Conservation (phyloP, 2,888 invertebrate species). For the Sarcophaga carnaria region DNA sequence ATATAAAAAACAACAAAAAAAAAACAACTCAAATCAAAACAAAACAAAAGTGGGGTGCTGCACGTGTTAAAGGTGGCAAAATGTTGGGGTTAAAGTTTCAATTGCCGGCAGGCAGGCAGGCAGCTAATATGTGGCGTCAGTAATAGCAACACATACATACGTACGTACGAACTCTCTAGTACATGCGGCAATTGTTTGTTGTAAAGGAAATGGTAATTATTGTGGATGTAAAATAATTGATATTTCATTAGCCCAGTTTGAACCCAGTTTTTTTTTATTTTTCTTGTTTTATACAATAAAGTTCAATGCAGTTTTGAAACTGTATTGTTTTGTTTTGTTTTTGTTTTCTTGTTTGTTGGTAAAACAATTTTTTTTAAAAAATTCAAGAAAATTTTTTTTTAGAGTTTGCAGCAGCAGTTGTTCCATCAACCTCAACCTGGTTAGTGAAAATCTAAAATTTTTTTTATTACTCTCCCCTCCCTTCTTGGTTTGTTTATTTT, state of each 20-base stretch:
- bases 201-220: neutral
- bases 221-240: conserved; percentile 34
- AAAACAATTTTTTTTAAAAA: neutral
- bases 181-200: no score
- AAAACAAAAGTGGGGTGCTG: conserved; percentile 24
- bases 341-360: neutral
- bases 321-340: conserved; percentile 45
- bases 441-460: neutral
- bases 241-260: conserved; percentile 56
- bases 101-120: conserved; percentile 27
- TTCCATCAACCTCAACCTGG: conserved; percentile 35
- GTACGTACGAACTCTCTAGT: no score
- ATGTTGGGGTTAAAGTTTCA: conserved; percentile 37
- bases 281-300: neutral
- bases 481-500: conserved; percentile 18
- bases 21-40: neutral
- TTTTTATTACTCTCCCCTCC: no score
- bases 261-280: conserved; percentile 18
- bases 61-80: conserved; percentile 12
- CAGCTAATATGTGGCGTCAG: neutral
- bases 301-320: conserved; percentile 15
- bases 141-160: neutral
- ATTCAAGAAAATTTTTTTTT: neutral
- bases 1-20: neutral
- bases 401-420: conserved; percentile 10